Percentiles rank a stretch among this genome's conserved stretches.
Evolutionary conservation across 2,113 vertebrate genomes (phyloP).

Genomic region (Meriones unguiculatus): DNA sequence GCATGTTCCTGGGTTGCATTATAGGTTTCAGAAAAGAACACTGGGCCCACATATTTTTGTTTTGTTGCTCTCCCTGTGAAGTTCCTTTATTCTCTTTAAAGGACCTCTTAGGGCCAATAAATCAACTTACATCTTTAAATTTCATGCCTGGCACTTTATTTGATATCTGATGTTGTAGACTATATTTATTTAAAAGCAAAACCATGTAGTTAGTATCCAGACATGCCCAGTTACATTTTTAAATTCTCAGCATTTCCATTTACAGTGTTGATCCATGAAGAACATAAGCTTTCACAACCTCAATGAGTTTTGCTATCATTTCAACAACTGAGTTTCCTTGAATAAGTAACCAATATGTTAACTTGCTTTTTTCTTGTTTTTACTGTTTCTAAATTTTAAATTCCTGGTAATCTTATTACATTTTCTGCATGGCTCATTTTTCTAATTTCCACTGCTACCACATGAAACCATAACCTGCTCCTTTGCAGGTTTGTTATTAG

Average conservation of each 20-base stretch:
- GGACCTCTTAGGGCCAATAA: not conserved
- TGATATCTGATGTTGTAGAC: not conserved
- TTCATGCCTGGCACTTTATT: not conserved
- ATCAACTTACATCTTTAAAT: not conserved
- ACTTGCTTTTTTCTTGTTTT: not conserved
- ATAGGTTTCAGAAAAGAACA: too few relatives aligned
- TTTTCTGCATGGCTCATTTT: not conserved
- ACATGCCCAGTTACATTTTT: not conserved
- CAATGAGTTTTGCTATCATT: not conserved
- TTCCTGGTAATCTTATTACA: not conserved
- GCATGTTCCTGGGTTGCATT: too few relatives aligned
- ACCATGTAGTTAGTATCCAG: not conserved
- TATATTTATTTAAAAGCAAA: not conserved
- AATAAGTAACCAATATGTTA: not conserved
- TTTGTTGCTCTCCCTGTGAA: too few relatives aligned
- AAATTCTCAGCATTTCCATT: not conserved
- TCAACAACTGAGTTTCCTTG: not conserved
- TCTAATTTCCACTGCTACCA: not conserved
- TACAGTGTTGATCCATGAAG: not conserved
- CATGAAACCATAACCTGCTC: not conserved
- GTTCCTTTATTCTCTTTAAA: not conserved
- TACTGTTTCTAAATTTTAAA: not conserved
- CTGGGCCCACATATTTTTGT: too few relatives aligned
- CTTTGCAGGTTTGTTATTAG: too few relatives aligned
- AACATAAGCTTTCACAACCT: not conserved